phyloP scores from a whole-genome alignment of 2,888 invertebrate species.

The Teleiodes luculella region DNA sequence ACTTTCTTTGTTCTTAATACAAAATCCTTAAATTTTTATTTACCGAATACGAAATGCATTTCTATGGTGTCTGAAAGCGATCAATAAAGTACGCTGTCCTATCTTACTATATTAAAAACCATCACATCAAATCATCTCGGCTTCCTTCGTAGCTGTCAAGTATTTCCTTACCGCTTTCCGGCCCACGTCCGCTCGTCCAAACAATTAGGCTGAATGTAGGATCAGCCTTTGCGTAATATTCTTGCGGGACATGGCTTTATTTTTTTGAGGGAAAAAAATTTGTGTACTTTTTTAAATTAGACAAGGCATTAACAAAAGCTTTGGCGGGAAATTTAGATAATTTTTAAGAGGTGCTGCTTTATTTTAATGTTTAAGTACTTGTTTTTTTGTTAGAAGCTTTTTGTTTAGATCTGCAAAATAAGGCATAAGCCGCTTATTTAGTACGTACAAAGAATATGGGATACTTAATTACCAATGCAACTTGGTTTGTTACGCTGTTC shows the following conservation, averaged over 20 bases:
- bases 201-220: slow-evolving; percentile 48
- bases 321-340: not conserved
- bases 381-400: not conserved
- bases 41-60: too few species aligned
- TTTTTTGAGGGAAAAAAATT: slow-evolving; percentile 42
- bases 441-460: too few species aligned
- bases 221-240: slow-evolving; percentile 43
- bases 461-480: too few species aligned
- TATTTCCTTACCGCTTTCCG: slow-evolving; percentile 51
- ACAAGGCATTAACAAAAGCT: not conserved
- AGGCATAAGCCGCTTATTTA: too few species aligned
- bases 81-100: not conserved
- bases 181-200: slow-evolving; percentile 49
- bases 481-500: too few species aligned
- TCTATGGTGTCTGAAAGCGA: not conserved
- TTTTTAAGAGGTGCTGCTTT: not conserved
- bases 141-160: slow-evolving; percentile 37
- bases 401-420: not conserved
- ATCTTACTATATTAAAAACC: slow-evolving; percentile 1
- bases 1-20: too few species aligned
- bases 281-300: slow-evolving; percentile 24
- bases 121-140: slow-evolving; percentile 28
- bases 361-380: not conserved
- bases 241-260: slow-evolving; percentile 40
- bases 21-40: too few species aligned